These are phyloP conservation scores for Malurus alboscapulatus DNA, from an alignment of 2,113 vertebrate species.

Conservation along the genomic window DNA sequence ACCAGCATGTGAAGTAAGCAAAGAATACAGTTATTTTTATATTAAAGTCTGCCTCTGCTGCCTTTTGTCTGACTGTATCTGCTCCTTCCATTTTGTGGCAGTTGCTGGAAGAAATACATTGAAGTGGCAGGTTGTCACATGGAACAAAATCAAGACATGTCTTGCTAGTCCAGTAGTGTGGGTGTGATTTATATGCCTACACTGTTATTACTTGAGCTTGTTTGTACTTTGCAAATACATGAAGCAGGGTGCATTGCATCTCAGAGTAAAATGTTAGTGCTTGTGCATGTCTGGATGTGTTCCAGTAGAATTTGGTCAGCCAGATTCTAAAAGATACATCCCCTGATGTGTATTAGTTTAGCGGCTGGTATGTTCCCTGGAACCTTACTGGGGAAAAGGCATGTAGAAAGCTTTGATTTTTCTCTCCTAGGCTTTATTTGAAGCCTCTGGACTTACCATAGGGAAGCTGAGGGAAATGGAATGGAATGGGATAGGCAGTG, in stretches of 20 bases:
- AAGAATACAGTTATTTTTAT: neutral
- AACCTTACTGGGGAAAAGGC: neutral
- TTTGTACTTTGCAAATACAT: neutral
- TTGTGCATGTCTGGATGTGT: neutral
- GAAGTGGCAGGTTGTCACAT: conserved; percentile 35
- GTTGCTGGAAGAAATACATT: conserved; percentile 5
- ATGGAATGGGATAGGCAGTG: neutral
- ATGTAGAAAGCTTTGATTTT: neutral
- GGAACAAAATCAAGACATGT: conserved; percentile 21
- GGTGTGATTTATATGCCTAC: conserved; percentile 15
- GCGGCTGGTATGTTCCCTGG: neutral
- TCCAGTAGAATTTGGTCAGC: neutral
- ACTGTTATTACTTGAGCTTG: neutral
- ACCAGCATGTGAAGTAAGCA: neutral
- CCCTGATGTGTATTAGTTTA: neutral
- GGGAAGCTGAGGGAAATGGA: neutral
- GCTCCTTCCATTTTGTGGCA: conserved; percentile 21
- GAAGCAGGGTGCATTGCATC: neutral
- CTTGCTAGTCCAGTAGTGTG: neutral
- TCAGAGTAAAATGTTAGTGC: neutral
- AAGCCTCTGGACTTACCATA: neutral
- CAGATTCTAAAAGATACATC: neutral
- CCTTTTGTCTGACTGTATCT: conserved; percentile 3
- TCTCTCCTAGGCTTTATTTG: neutral
- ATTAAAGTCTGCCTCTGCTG: neutral